A percentile compares a stretch with the other conserved stretches of the same genome.
phyloP scores from a whole-genome alignment of 2,888 invertebrate genomes.

The Gonocerus acuteangulatus region DNA sequence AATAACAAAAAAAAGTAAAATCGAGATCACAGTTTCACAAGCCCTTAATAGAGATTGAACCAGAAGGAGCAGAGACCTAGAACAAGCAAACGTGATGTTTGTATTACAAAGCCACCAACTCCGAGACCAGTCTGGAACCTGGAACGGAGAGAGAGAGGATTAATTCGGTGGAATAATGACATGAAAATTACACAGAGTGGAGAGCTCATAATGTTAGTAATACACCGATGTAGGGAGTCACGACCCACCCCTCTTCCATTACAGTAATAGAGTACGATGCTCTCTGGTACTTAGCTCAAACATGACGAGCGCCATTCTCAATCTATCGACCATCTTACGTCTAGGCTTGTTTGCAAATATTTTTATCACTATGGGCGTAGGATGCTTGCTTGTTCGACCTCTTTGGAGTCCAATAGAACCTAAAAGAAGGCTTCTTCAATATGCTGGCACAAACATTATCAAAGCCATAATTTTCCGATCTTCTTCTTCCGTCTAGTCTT shows the following conservation, averaged over 20 bases:
- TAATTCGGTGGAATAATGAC: constrained; percentile 26
- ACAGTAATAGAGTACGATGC: background rate
- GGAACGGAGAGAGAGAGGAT: background rate
- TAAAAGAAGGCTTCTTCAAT: too few species aligned
- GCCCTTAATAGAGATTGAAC: constrained; percentile 2
- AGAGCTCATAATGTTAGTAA: constrained; percentile 12
- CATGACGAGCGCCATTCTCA: too few species aligned
- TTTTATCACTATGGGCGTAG: too few species aligned
- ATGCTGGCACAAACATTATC: too few species aligned
- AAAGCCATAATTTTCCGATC: too few species aligned
- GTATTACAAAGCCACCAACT: constrained; percentile 12
- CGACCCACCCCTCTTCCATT: background rate
- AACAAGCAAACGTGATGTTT: constrained; percentile 20
- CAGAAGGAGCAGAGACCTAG: background rate
- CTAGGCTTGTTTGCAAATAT: too few species aligned
- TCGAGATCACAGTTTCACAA: constrained; percentile 4
- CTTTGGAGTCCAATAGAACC: too few species aligned
- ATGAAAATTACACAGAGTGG: constrained; percentile 20
- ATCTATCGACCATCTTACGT: too few species aligned
- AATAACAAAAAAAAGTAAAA: too few species aligned
- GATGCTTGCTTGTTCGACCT: too few species aligned
- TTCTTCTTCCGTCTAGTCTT: too few species aligned
- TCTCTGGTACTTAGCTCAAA: too few species aligned
- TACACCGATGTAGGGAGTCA: constrained; percentile 7
- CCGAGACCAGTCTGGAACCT: background rate